Base-by-base conservation (phyloP, 1,140 invertebrate species). In the Aphidius gifuensis region DNA sequence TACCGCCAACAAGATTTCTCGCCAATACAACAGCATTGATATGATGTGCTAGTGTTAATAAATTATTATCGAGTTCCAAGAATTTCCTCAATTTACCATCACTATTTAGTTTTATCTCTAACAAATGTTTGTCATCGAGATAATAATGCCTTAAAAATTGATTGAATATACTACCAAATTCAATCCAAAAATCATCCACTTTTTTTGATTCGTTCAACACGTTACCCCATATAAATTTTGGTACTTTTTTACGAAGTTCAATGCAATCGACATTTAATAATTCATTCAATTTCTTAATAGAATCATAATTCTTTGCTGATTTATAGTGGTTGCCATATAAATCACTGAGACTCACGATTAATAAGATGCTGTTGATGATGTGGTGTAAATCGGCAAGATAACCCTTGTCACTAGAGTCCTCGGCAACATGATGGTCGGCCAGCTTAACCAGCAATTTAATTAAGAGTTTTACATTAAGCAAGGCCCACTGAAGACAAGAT, bases 401-500 rank as follows among this genome's bases (percentile, higher is more conserved):
- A 58, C 68, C 53, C 7, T 48, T 54, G 7, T 55, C n/a, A 32
- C 54, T 43, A 6, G 55, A 53, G 38, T 65, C 66, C 8, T 60
- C 50, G 16, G 16, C 38, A 38, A 66, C 66, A 42, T 73, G 58
- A 9, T 73, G 67, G 16, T 74, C 68, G 32, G 60, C 49, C 8
- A 70, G 45, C 59, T 69, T 65, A 6, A 64, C 44, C 54, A 73
- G 62, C 8, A 80, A 56, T 64, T 71, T 72, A 40, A 75, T 75
- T 6, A 79, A 53, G 58, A 81, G 65, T 61, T 75, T 72, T 40
- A 68, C 66, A 59, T 64, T 74, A n/a, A 74, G 71, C 5, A 72
- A 56, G 45, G 78, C 75, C 80, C 80, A 80, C 61, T 65, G 69
- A 16, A 79, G 65, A 53, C 73, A 80, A 51, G 71, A 73, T 5